A percentile compares a stretch with the other conserved stretches of the same genome.
phyloP scores from a whole-genome alignment of 2,888 invertebrate species.

The Netelia fuscicornis region DNA sequence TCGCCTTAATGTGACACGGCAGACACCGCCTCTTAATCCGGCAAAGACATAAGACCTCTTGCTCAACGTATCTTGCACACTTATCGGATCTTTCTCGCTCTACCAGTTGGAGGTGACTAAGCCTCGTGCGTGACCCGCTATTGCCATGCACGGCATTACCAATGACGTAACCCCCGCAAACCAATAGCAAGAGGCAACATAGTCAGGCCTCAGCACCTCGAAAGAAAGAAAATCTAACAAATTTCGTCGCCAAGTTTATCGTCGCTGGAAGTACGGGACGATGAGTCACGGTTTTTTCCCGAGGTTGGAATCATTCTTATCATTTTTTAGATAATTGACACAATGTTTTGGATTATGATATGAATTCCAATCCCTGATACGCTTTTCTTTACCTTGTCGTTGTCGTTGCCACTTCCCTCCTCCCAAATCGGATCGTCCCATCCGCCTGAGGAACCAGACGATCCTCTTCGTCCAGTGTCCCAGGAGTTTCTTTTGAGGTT shows the following conservation, averaged over 20 bases:
- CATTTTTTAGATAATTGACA: too few relatives aligned
- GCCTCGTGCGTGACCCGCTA: conserved; percentile 74
- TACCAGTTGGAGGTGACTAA: conserved; percentile 77
- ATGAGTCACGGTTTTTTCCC: too few relatives aligned
- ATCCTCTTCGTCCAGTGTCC: conserved; percentile 89
- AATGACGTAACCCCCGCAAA: conserved; percentile 79
- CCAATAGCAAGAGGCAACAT: conserved; percentile 9
- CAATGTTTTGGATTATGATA: too few relatives aligned
- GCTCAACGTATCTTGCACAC: conserved; percentile 39
- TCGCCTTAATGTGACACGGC: conserved; percentile 32
- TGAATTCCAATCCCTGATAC: background rate
- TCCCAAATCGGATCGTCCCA: conserved; percentile 88
- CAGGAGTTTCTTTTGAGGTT: conserved; percentile 89
- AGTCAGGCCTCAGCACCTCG: conserved; percentile 38
- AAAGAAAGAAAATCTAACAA: conserved; percentile 14
- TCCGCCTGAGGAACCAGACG: conserved; percentile 87
- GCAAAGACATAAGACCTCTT: conserved; percentile 40
- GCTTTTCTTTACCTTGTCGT: conserved; percentile 57
- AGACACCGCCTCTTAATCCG: conserved; percentile 36
- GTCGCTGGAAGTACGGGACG: too few relatives aligned
- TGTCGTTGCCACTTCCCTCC: conserved; percentile 81
- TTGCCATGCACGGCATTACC: conserved; percentile 81
- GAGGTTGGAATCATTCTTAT: too few relatives aligned
- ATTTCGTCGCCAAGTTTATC: background rate
- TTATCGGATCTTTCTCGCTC: conserved; percentile 25